Conservation (phyloP, 2,888 invertebrate species). For the Piscicola geometra region DNA sequence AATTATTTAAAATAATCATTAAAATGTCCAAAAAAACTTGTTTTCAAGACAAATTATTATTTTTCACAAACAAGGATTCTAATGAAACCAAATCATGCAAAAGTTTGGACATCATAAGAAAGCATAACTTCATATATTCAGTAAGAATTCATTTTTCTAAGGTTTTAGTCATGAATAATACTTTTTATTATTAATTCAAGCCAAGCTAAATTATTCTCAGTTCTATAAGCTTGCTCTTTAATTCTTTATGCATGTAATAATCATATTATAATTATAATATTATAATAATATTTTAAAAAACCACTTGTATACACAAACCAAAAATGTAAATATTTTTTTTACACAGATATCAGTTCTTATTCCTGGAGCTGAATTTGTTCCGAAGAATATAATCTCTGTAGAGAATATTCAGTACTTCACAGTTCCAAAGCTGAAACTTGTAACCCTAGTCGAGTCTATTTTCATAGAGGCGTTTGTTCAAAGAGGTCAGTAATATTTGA, state of each 20-base stretch:
- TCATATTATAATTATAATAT: no score
- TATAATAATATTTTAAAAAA: no score
- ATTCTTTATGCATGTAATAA: no score
- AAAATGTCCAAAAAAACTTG: not conserved
- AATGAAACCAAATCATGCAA: conserved; percentile 1
- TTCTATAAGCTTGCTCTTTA: no score
- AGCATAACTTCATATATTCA: conserved; percentile 24
- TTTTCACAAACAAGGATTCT: not conserved
- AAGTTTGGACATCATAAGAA: not conserved
- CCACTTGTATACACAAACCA: no score
- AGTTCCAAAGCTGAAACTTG: not conserved
- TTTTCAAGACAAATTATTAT: not conserved
- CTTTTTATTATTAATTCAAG: not conserved
- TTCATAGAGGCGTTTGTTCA: conserved; percentile 28
- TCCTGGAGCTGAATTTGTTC: conserved; percentile 11
- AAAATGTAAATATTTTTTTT: no score
- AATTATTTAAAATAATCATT: not conserved
- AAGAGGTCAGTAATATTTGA: conserved; percentile 20
- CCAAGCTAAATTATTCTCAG: no score
- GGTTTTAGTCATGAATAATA: not conserved
- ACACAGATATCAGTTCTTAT: conserved; percentile 25
- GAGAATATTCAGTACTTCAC: conserved; percentile 10
- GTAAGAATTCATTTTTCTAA: no score
- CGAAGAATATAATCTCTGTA: conserved; percentile 5
- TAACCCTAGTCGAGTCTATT: not conserved